A percentile compares a stretch with the other conserved stretches of the same genome.
Evolutionary conservation across 2,113 vertebrate genomes (phyloP).

Genomic region (Oreocharis arfaki): DNA sequence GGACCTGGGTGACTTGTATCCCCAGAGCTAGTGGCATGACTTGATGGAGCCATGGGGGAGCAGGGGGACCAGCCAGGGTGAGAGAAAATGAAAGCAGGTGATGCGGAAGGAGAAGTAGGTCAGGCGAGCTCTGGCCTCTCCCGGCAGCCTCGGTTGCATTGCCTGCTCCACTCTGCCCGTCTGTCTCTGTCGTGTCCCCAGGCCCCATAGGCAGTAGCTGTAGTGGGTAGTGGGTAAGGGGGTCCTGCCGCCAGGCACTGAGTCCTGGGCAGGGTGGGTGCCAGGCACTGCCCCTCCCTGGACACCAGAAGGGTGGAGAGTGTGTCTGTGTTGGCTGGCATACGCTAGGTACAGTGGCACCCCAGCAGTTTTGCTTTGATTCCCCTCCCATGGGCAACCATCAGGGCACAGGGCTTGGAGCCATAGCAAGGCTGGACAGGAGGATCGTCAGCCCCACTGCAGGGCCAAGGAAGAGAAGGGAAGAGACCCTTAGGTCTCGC

Average conservation of each 20-base stretch:
- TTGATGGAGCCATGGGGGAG: neutral
- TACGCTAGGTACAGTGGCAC: accelerated
- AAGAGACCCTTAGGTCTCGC: neutral
- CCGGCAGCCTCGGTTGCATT: neutral
- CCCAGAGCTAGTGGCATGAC: neutral
- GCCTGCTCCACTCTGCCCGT: neutral
- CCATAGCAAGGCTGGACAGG: neutral
- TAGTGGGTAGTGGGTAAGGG: neutral
- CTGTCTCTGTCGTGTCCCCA: neutral
- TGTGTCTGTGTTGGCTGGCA: neutral
- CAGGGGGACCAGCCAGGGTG: neutral
- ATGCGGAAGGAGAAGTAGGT: conserved; percentile 64
- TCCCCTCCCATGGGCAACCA: neutral
- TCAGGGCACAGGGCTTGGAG: neutral
- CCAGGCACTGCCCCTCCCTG: neutral
- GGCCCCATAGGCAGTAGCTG: neutral
- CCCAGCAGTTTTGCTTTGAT: neutral
- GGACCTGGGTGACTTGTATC: neutral
- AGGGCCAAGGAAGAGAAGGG: neutral
- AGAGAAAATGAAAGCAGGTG: conserved; percentile 62
- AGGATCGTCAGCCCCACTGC: neutral
- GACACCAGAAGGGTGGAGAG: neutral
- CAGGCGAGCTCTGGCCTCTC: conserved; percentile 52
- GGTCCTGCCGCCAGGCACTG: neutral
- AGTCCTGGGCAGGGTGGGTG: neutral